Evolutionary conservation across 2,888 invertebrate genomes (phyloP).

Genomic region (Gasteruption jaculator): DNA sequence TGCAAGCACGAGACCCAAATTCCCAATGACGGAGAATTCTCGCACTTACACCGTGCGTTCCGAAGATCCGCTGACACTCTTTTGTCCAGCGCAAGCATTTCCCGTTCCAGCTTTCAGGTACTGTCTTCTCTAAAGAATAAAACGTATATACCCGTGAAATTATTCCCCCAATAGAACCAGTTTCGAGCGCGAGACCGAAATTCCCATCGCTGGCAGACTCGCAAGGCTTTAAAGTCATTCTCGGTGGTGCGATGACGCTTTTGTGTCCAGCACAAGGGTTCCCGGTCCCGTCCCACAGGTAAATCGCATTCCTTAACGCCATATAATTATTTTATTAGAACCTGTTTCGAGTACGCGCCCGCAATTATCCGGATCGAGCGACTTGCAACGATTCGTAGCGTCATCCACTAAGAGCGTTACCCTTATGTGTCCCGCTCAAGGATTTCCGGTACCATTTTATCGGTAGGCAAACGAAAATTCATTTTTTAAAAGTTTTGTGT

Average conservation of each 20-base stretch:
- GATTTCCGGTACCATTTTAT: conserved; percentile 52
- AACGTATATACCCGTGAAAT: conserved; percentile 45
- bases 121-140: conserved; percentile 3
- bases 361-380: conserved; percentile 52
- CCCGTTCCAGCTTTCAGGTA: conserved; percentile 45
- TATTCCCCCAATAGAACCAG: conserved; percentile 57
- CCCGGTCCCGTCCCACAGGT: conserved; percentile 56
- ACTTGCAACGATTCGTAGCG: conserved; percentile 45
- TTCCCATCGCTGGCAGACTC: conserved; percentile 57
- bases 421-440: conserved; percentile 54
- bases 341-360: conserved; percentile 58
- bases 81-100: conserved; percentile 74
- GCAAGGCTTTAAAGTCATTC: conserved; percentile 46
- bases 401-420: conserved; percentile 44
- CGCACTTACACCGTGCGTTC: conserved; percentile 43
- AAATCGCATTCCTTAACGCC: conserved; percentile 23
- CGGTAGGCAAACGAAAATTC: conserved; percentile 43
- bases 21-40: conserved; percentile 48
- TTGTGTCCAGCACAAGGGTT: conserved; percentile 57
- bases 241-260: conserved; percentile 50
- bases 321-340: conserved; percentile 46
- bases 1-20: conserved; percentile 48
- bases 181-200: conserved; percentile 61
- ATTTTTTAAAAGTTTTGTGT: not conserved
- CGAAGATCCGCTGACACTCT: conserved; percentile 55